A percentile compares a stretch with the other conserved stretches of the same genome.
These are phyloP conservation scores for Odontomachus brunneus DNA, from an alignment of 1,140 invertebrate species.

Conservation along the genomic window DNA sequence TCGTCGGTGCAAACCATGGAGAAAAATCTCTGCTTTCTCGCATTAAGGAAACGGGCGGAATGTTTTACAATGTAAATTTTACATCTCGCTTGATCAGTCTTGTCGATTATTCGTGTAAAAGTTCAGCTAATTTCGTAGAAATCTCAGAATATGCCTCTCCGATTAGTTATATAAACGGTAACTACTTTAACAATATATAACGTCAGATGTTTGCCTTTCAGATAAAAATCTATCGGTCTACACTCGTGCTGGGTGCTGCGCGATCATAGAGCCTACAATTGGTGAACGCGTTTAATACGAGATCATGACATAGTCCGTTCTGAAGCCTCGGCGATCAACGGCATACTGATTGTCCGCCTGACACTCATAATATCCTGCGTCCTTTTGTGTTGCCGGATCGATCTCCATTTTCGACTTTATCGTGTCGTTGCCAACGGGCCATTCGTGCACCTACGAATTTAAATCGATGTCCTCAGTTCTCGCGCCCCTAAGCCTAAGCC, in stretches of 20 bases:
- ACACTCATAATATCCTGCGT: constrained; percentile 90
- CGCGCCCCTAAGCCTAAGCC: neutral
- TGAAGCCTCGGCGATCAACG: constrained; percentile 89
- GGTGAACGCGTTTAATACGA: constrained; percentile 84
- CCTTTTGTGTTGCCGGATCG: constrained; percentile 95
- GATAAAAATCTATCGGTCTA: constrained; percentile 33
- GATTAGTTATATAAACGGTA: neutral
- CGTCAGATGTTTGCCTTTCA: neutral
- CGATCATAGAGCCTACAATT: neutral
- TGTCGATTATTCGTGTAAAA: neutral
- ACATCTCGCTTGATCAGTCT: neutral
- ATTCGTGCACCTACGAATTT: constrained; percentile 91
- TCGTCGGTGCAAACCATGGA: no score
- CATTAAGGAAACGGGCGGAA: neutral
- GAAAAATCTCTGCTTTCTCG: no score
- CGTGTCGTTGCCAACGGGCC: constrained; percentile 92
- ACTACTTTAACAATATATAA: no score
- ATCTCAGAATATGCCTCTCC: neutral
- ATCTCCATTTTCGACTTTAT: constrained; percentile 97
- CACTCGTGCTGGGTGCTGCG: constrained; percentile 17
- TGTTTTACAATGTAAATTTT: neutral
- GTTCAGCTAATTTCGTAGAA: neutral
- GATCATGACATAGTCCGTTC: constrained; percentile 90
- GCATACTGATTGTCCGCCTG: constrained; percentile 92
- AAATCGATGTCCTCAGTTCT: constrained; percentile 64